phyloP scores from a whole-genome alignment of 2,888 invertebrate species.

The Oligia strigilis region DNA sequence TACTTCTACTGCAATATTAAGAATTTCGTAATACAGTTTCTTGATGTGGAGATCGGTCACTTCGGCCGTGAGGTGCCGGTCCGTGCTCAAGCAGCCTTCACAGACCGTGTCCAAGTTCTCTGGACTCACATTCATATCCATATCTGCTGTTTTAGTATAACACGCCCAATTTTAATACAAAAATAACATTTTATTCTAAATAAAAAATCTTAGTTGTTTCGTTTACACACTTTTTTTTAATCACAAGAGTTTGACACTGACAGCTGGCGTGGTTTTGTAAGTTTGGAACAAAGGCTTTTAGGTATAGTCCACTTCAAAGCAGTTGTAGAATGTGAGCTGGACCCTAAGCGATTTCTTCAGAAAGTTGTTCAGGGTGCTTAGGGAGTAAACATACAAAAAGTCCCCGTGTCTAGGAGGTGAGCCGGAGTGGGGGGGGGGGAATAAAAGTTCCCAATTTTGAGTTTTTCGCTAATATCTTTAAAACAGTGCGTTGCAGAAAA shows the following conservation, averaged over 20 bases:
- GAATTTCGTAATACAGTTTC: conserved; percentile 66
- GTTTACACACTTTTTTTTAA: conserved; percentile 11
- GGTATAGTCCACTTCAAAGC: too few species aligned
- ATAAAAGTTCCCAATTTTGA: too few species aligned
- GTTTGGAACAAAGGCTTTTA: conserved; percentile 8
- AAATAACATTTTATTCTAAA: conserved; percentile 34
- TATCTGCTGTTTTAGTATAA: conserved; percentile 41
- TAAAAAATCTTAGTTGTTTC: not conserved
- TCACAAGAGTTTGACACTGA: not conserved
- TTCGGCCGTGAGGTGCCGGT: conserved; percentile 64
- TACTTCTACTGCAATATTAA: conserved; percentile 65
- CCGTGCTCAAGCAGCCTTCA: conserved; percentile 74
- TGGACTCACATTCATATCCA: conserved; percentile 45
- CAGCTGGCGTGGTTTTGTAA: not conserved
- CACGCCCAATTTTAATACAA: not conserved
- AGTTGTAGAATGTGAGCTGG: too few species aligned
- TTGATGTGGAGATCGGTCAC: conserved; percentile 66
- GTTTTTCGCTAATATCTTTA: too few species aligned
- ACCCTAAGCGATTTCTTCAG: too few species aligned
- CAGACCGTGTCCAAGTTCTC: conserved; percentile 64
- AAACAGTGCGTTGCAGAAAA: too few species aligned
- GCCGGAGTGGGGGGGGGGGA: too few species aligned
- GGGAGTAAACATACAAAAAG: too few species aligned
- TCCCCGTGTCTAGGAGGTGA: too few species aligned
- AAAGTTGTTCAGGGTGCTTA: too few species aligned